Evolutionary conservation across 2,888 invertebrate genomes (phyloP), one percentile per base, ranked within the genome.

Genomic region (Drosophila neonasuta): DNA sequence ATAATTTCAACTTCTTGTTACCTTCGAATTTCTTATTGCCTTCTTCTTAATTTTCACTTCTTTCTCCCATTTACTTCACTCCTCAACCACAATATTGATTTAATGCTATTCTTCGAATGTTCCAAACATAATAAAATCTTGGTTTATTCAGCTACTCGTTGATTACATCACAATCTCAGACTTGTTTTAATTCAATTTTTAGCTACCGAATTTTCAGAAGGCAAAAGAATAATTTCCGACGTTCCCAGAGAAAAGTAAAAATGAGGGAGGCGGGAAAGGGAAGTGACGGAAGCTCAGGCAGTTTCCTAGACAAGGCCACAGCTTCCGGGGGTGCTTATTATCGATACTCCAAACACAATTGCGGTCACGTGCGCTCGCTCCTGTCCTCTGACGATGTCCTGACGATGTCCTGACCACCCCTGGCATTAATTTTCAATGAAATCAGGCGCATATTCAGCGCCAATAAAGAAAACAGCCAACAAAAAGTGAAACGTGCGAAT

Each of bases 341-440:
- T 89, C 89, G 88, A 88, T 87, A 89, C 89, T 88, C 83, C 85
- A 87, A 83, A 79, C 78, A 87, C 86, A 89, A 89, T 89, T 90
- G 89, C 78, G 89, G 90, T 90, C 90, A 90, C 90, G 90, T 90
- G 90, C 74, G 44, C 46, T 32, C 57, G 1, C 24, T 24, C 24
- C 6, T 24, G 24, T 15, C 51, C 32, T 29, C 44, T 42, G 30
- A 9, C 24, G 11, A 1, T 24, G 41, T 30, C 56, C 49, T 51
- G 13, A 32, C 59, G 58, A 8, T 45, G 57, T 61, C 48, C 62
- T 55, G 62, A 68, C 77, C 74, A 67, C 84, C 81, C 81, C 70
- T 74, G 62, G 79, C 68, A 78, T 87, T 88, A 78, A 87, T 85
- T 87, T 87, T 88, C 88, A 80, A 89, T 86, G 73, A 78, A 85